phyloP scores from a whole-genome alignment of 2,113 vertebrate genomes.

The Leptobrachium ailaonicum region DNA sequence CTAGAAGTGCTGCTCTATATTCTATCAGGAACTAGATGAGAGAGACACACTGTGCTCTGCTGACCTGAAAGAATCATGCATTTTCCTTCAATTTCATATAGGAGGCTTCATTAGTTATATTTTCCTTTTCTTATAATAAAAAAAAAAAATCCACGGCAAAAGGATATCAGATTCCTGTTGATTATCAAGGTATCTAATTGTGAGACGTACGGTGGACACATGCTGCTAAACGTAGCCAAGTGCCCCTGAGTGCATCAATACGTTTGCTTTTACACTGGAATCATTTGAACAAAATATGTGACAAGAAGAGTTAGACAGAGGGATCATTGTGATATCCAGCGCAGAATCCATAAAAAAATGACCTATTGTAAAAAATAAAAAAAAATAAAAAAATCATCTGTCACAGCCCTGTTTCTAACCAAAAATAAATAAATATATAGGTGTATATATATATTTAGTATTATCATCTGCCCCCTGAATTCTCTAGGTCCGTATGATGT shows the following conservation, averaged over 20 bases:
- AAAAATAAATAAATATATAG: too few species aligned
- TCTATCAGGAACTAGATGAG: slow-evolving; percentile 45
- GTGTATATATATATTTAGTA: too few species aligned
- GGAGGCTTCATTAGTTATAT: slow-evolving; percentile 40
- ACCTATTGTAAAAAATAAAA: background rate
- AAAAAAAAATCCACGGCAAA: slow-evolving; percentile 31
- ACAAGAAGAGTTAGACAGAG: slow-evolving; percentile 38
- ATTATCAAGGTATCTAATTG: slow-evolving; percentile 44
- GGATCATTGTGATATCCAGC: background rate
- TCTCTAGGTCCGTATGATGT: too few species aligned
- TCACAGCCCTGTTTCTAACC: too few species aligned
- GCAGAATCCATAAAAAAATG: background rate
- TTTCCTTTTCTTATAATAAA: slow-evolving; percentile 11
- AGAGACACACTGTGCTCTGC: slow-evolving; percentile 50
- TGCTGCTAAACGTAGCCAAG: slow-evolving; percentile 50
- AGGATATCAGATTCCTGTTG: background rate
- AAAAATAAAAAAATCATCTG: too few species aligned
- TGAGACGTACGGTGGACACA: slow-evolving; percentile 23
- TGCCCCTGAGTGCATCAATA: slow-evolving; percentile 44
- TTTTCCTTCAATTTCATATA: slow-evolving; percentile 53
- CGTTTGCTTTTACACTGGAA: slow-evolving; percentile 26
- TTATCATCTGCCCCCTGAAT: too few species aligned
- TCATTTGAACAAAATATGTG: slow-evolving; percentile 9
- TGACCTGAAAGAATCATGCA: slow-evolving; percentile 55
- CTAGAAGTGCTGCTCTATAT: slow-evolving; percentile 35